phyloP scores from a whole-genome alignment of 2,113 vertebrate species.

The Elanus axillaris region DNA sequence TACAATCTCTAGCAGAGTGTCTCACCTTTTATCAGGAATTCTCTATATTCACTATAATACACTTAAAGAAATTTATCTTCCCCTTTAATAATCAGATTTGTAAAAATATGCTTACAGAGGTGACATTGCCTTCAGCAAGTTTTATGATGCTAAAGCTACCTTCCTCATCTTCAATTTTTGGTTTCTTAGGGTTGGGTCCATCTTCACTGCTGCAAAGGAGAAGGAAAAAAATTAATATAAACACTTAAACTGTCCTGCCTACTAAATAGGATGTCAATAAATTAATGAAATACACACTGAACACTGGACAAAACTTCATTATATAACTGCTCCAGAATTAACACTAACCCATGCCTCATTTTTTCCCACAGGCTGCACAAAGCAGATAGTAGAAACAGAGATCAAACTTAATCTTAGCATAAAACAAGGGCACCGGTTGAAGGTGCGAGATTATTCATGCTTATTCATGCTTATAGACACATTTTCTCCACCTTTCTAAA shows the following conservation, averaged over 20 bases:
- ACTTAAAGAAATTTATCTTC: neutral
- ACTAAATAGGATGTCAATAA: neutral
- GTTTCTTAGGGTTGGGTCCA: slow-evolving; percentile 76
- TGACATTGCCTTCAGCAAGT: slow-evolving; percentile 82
- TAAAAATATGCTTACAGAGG: slow-evolving; percentile 77
- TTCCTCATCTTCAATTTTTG: slow-evolving; percentile 74
- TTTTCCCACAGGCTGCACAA: neutral
- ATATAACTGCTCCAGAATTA: neutral
- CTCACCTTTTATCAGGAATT: neutral
- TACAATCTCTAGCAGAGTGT: neutral
- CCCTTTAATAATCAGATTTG: neutral
- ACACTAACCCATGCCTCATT: neutral
- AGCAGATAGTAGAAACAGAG: neutral
- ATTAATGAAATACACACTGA: neutral
- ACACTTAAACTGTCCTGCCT: neutral
- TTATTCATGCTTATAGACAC: neutral
- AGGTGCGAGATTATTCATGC: neutral
- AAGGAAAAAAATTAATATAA: neutral
- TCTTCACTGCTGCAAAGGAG: slow-evolving; percentile 70
- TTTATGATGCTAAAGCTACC: slow-evolving; percentile 75
- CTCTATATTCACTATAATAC: neutral
- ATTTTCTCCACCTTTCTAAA: neutral
- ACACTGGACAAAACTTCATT: neutral
- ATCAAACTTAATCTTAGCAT: neutral
- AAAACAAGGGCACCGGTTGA: neutral